These are phyloP conservation scores for Orthosia incerta DNA, from an alignment of 2,888 invertebrate species.

Conservation along the genomic window DNA sequence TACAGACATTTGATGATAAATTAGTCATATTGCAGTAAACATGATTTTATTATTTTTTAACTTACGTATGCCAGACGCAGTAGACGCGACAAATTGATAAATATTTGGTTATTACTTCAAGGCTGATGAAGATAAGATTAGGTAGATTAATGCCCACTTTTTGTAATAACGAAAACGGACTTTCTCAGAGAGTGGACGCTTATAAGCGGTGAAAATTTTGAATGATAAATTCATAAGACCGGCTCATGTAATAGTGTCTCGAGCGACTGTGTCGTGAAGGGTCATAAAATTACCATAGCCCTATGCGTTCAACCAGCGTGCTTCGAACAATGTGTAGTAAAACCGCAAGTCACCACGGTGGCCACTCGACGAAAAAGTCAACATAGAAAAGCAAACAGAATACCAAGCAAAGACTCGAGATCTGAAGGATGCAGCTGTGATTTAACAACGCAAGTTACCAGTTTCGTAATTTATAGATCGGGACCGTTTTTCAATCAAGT, in stretches of 20 bases:
- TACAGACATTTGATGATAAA: conserved; percentile 18
- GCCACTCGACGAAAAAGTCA: conserved; percentile 30
- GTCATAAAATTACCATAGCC: conserved; percentile 67
- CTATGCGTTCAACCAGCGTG: conserved; percentile 59
- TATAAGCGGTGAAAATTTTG: conserved; percentile 23
- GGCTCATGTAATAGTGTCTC: conserved; percentile 32
- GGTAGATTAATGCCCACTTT: conserved; percentile 28
- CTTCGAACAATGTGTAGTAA: conserved; percentile 62
- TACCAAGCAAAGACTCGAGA: conserved; percentile 25
- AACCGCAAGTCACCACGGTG: conserved; percentile 71
- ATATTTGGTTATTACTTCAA: conserved; percentile 73
- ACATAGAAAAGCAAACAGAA: conserved; percentile 52
- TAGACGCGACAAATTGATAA: conserved; percentile 58
- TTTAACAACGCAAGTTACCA: conserved; percentile 58
- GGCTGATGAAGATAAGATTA: conserved; percentile 78
- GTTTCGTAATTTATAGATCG: conserved; percentile 59
- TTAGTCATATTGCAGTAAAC: conserved; percentile 15
- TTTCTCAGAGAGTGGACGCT: conserved; percentile 20
- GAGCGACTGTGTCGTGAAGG: conserved; percentile 29
- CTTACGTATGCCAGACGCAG: conserved; percentile 21
- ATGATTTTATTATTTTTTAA: not conserved
- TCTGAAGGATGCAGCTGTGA: conserved; percentile 37
- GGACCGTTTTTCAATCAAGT: conserved; percentile 54
- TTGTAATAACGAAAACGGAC: conserved; percentile 53
- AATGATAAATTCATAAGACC: conserved; percentile 33